Evolutionary conservation across 2,113 vertebrate genomes (phyloP).

Genomic region (Ameiurus melas): DNA sequence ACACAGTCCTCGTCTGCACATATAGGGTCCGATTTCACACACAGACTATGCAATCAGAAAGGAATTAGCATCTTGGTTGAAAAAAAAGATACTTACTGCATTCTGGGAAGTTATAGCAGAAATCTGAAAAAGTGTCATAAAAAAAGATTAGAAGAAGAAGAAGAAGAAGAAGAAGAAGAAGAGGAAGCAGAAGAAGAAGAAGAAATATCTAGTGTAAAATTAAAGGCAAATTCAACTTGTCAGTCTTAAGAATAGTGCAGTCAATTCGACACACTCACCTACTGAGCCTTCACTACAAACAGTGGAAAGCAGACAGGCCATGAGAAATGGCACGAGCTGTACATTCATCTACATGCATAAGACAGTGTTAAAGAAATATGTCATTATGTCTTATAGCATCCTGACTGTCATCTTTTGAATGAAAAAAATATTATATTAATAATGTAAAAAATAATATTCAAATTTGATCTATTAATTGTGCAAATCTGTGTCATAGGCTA

Average conservation of each 20-base stretch:
- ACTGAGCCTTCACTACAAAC: not conserved
- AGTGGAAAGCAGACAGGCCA: not conserved
- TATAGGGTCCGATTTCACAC: not conserved
- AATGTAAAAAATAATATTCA: not conserved
- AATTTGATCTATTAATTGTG: not conserved
- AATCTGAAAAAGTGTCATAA: conserved; percentile 25
- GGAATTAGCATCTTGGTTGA: not conserved
- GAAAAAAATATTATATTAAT: not conserved
- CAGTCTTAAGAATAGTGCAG: not conserved
- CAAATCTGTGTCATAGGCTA: not conserved
- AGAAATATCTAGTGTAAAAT: no score
- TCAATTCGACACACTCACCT: conserved; percentile 27
- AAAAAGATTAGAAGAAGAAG: not conserved
- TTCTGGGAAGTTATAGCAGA: conserved; percentile 34
- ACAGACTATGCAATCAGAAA: not conserved
- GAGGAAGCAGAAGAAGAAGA: no score
- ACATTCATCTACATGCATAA: conserved; percentile 33
- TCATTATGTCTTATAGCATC: not conserved
- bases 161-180: not conserved
- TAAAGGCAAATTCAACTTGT: no score
- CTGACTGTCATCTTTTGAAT: no score
- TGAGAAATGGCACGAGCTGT: not conserved
- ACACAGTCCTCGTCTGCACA: not conserved
- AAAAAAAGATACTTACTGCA: conserved; percentile 43
- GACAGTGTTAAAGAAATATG: not conserved